Evolutionary conservation across 2,113 vertebrate species (phyloP), one percentile per base, ranked within the genome.

Genomic region (Centropus bengalensis): DNA sequence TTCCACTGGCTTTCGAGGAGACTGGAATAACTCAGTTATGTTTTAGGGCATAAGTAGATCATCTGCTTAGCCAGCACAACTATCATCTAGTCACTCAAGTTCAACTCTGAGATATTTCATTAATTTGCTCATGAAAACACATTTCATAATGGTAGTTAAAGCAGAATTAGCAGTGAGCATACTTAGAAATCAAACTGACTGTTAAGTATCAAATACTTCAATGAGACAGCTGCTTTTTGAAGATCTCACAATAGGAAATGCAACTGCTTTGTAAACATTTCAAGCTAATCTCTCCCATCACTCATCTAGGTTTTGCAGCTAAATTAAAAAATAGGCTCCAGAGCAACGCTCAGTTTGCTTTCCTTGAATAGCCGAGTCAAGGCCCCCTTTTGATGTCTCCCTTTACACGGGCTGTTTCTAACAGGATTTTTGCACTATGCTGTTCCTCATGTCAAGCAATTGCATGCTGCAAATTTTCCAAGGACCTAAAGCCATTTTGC

Each of bases 181-280:
- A 36, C 33, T 33, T 11, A 5, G 11, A 8, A 82, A 85, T 27
- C 92, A 45, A 47, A 33, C 30, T 14, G 66, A 38, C 44, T 63
- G 82, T 4, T 90, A 81, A 36, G 1, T 5, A 80, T 6, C 88
- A 21, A 74, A 58, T 2, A 87, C 79, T 88, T 88, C 38, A 21
- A 13, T 4, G 59, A 93, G 88, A 26, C 93, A 77, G 83, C 88
- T 80, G 88, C 94, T 80, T 90, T 66, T 4, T 10, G 23, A 38
- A 73, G 28, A 45, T 2, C 90, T 14, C 82, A 1, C 42, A 66
- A 28, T 3, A 69, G 75, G 63, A 83, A 82, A 63, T 4, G 18
- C 82, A 54, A 26, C 28, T 33, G 85, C 92, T 95, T 23, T 77
- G 60, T n/a, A 81, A 94, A 94, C 95, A 92, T 67, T 58, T 30